These are phyloP conservation scores for Drosophila mulleri DNA, from an alignment of 2,888 invertebrate species.

Conservation along the genomic window DNA sequence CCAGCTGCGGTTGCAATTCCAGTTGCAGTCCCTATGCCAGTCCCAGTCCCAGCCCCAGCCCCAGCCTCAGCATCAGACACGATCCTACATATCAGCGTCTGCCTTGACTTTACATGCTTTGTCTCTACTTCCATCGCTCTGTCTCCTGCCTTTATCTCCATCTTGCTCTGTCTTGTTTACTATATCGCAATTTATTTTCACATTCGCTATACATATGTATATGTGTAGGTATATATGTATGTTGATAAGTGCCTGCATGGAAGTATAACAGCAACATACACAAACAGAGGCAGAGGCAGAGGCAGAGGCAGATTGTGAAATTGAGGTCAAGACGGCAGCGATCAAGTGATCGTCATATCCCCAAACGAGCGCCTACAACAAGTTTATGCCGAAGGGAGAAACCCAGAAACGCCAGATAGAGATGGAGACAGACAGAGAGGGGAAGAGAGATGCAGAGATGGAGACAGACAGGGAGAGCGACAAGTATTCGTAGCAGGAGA, in stretches of 20 bases:
- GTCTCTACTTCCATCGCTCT: background rate
- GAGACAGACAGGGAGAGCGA: background rate
- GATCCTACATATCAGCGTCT: constrained; percentile 11
- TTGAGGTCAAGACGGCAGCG: constrained; percentile 71
- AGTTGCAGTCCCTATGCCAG: background rate
- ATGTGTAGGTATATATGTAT: background rate
- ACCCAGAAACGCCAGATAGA: background rate
- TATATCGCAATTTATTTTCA: constrained; percentile 45
- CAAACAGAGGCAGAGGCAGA: background rate
- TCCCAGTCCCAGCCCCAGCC: background rate
- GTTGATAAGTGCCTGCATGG: background rate
- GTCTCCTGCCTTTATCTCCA: background rate
- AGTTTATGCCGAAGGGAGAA: constrained; percentile 10
- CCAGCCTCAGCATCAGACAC: background rate
- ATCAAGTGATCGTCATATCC: constrained; percentile 53
- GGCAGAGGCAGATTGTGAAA: constrained; percentile 54
- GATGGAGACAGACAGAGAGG: background rate
- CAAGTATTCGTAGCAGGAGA: no score
- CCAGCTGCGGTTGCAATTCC: background rate
- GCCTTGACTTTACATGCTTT: constrained; percentile 1
- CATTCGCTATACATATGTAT: constrained; percentile 10
- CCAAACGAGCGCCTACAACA: constrained; percentile 13
- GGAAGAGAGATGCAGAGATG: background rate
- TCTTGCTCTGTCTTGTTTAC: constrained; percentile 53
- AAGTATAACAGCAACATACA: background rate